phyloP scores from a whole-genome alignment of 2,797 vertebrate genomes.

The Hypotaenidia philippensis region DNA sequence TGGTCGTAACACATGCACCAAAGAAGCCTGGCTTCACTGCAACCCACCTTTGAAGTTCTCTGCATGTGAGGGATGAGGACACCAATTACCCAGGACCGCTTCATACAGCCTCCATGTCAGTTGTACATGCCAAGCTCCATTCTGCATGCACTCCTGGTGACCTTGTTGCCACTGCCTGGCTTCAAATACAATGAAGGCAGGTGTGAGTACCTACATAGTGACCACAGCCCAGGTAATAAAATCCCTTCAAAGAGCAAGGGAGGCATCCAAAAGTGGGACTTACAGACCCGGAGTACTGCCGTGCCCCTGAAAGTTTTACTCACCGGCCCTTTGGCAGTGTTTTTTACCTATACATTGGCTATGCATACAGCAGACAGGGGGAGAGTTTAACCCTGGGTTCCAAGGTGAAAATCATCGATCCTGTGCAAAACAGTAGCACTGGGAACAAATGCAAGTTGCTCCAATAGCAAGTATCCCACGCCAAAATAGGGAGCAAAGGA shows the following conservation, averaged over 20 bases:
- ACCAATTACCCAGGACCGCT: neutral
- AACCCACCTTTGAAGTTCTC: neutral
- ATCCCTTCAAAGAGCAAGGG: neutral
- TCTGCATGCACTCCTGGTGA: neutral
- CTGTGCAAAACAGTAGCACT: neutral
- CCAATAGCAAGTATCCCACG: fast-evolving
- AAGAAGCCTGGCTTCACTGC: neutral
- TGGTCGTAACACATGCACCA: neutral
- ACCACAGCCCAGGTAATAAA: neutral
- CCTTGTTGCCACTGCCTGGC: neutral
- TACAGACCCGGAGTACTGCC: neutral
- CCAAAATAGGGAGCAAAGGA: neutral
- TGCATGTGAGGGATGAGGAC: neutral
- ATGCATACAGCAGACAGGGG: neutral
- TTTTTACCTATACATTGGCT: neutral
- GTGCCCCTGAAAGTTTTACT: neutral
- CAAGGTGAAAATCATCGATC: neutral
- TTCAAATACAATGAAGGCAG: neutral
- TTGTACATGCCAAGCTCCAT: neutral
- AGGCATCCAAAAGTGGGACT: neutral
- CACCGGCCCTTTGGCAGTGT: neutral
- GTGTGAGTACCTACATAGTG: neutral
- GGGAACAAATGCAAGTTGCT: neutral
- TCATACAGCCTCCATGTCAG: neutral
- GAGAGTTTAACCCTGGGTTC: neutral